Evolutionary conservation across 2,888 invertebrate species (phyloP).

Genomic region (Plusia festucae): DNA sequence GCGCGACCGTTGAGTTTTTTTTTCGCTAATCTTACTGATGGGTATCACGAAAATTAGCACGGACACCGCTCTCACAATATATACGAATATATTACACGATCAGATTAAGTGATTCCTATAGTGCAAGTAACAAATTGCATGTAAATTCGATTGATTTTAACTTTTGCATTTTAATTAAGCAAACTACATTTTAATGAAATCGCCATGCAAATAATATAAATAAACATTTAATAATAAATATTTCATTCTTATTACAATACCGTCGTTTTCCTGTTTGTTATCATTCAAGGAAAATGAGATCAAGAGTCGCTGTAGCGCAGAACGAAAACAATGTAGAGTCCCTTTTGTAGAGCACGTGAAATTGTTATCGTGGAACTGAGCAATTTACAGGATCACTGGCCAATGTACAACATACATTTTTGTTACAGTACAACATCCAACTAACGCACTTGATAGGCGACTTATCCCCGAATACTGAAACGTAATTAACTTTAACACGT

Average conservation of each 20-base stretch:
- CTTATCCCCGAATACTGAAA: too few species aligned
- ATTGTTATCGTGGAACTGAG: conserved; percentile 21
- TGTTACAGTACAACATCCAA: too few species aligned
- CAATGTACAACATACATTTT: conserved; percentile 65
- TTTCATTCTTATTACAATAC: conserved; percentile 51
- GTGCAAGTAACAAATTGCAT: background rate
- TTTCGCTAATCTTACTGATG: conserved; percentile 71
- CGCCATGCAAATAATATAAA: conserved; percentile 33
- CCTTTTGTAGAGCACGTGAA: conserved; percentile 30
- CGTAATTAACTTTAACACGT: too few species aligned
- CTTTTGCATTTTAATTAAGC: conserved; percentile 8
- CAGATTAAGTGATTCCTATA: conserved; percentile 14
- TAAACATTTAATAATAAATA: conserved; percentile 42
- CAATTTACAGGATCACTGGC: conserved; percentile 35
- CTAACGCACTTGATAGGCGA: too few species aligned
- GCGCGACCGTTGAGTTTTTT: conserved; percentile 88
- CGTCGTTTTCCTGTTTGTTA: conserved; percentile 70
- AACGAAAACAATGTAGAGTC: conserved; percentile 34
- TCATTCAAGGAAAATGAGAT: conserved; percentile 72
- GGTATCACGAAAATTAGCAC: conserved; percentile 82
- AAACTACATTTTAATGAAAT: conserved; percentile 33
- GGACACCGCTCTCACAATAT: conserved; percentile 50
- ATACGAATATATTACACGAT: conserved; percentile 30
- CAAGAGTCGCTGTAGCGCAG: conserved; percentile 39
- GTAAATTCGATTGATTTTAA: conserved; percentile 22